Percentiles rank a stretch among this genome's conserved stretches.
Evolutionary conservation across 2,113 vertebrate genomes (phyloP).

Genomic region (Daubentonia madagascariensis): DNA sequence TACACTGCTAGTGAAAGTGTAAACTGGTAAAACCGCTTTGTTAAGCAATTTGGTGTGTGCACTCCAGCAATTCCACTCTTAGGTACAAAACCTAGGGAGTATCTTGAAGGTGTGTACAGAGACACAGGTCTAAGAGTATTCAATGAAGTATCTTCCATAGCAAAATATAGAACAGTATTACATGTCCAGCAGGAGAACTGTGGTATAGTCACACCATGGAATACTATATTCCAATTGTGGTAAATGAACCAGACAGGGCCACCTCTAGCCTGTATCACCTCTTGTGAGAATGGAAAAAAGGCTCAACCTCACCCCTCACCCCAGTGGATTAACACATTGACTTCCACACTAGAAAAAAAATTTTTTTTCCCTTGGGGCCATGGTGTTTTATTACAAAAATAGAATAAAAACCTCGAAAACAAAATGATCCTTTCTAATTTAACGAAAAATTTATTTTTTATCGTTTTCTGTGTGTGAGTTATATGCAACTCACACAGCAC

Average conservation of each 20-base stretch:
- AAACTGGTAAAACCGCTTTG: neutral
- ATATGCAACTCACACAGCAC: no score
- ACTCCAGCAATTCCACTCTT: neutral
- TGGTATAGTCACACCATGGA: neutral
- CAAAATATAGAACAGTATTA: neutral
- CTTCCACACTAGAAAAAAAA: no score
- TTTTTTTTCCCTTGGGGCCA: no score
- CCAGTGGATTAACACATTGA: neutral
- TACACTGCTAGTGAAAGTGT: neutral
- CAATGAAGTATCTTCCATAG: neutral
- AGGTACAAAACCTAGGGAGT: neutral
- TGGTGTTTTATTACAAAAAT: no score
- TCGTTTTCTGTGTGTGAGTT: no score
- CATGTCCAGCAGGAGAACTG: neutral
- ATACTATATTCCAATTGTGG: neutral
- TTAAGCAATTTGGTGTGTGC: neutral
- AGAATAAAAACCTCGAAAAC: no score
- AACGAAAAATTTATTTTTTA: no score
- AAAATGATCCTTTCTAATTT: no score
- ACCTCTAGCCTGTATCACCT: neutral
- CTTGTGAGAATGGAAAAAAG: neutral
- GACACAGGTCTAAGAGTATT: neutral
- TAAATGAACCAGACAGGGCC: neutral
- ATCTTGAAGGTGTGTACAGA: neutral
- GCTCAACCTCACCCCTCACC: neutral